Conservation (phyloP, 2,797 vertebrate genomes). For the Pyrocephalus nanus region DNA sequence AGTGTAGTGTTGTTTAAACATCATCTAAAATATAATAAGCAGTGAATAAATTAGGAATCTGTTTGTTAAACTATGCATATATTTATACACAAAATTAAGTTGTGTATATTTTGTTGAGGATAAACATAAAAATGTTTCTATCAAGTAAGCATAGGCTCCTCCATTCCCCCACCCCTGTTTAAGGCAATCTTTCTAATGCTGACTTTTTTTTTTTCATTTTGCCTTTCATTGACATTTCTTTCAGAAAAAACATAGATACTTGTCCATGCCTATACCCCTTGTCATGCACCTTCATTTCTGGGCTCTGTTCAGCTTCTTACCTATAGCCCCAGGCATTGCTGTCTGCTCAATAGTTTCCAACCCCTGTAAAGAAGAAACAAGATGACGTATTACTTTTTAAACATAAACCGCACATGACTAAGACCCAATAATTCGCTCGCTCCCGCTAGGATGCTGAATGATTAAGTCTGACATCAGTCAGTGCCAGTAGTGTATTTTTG, state of each 20-base stretch:
- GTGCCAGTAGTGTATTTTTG: conserved; percentile 69
- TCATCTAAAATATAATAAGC: conserved; percentile 49
- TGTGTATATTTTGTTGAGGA: conserved; percentile 15
- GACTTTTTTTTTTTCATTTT: neutral
- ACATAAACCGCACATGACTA: conserved; percentile 73
- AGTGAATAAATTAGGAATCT: conserved; percentile 68
- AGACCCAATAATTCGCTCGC: conserved; percentile 62
- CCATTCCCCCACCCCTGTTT: neutral
- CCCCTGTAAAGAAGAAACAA: conserved; percentile 67
- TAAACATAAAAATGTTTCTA: conserved; percentile 23
- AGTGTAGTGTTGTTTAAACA: conserved; percentile 52
- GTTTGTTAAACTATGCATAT: conserved; percentile 56
- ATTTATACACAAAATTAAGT: conserved; percentile 59
- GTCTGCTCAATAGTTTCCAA: conserved; percentile 67
- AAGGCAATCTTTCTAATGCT: neutral
- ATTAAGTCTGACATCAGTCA: conserved; percentile 72
- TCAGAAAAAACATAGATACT: conserved; percentile 24
- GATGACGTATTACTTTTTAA: conserved; percentile 73
- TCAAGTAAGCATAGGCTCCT: neutral
- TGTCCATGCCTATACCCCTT: conserved; percentile 21
- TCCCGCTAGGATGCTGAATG: conserved; percentile 61
- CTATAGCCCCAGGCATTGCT: conserved; percentile 62
- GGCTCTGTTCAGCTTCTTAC: conserved; percentile 52
- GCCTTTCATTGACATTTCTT: conserved; percentile 43
- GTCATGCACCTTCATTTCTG: conserved; percentile 61